Evolutionary conservation across 2,888 invertebrate genomes (phyloP), one percentile per base, ranked within the genome.

Genomic region (Spodoptera exigua): DNA sequence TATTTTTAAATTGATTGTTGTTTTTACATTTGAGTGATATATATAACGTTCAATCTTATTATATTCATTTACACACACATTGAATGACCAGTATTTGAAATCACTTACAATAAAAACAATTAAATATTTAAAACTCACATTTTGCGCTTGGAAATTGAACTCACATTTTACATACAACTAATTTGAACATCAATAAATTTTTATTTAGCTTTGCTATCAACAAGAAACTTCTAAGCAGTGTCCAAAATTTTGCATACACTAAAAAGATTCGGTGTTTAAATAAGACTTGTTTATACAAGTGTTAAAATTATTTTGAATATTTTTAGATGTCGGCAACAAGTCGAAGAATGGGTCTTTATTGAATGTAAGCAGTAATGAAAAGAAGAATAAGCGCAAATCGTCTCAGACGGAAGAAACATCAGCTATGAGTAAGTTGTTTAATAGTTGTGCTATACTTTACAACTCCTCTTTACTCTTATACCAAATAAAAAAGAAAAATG

Each of bases 361-460:
- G 35, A 78, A 81, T 67, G 36, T 49, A 3, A 79, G 76, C 47
- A 61, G 73, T 52, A 73, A 76, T 37, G 75, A 74, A 58, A 77
- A 81, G 52, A 70, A 77, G 27, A 75, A 76, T 41, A 77, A 76
- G 13, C 70, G 61, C 12, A 78, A 69, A 45, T 74, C 76, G 17
- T 54, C 54, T 32, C 47, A 64, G 11, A 35, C 58, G 32, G 62
- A 70, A 53, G 66, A 69, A 7, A 37, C 44, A 37, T 39, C 40
- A 44, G 34, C 47, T 27, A 66, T 66, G 43, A 52, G 82, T 82
- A 58, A 76, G 80, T 71, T 34, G 9, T 27, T 27, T 4, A 27
- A 27, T 9, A 27, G 27, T 27, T 1, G 4, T 27, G 9, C 27
- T 21, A 27, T 9, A 27, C n/a, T n/a, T n/a, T n/a, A n/a, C n/a